These are phyloP conservation scores for Bufotes viridis DNA, from an alignment of 2,797 vertebrate species.

Conservation along the genomic window DNA sequence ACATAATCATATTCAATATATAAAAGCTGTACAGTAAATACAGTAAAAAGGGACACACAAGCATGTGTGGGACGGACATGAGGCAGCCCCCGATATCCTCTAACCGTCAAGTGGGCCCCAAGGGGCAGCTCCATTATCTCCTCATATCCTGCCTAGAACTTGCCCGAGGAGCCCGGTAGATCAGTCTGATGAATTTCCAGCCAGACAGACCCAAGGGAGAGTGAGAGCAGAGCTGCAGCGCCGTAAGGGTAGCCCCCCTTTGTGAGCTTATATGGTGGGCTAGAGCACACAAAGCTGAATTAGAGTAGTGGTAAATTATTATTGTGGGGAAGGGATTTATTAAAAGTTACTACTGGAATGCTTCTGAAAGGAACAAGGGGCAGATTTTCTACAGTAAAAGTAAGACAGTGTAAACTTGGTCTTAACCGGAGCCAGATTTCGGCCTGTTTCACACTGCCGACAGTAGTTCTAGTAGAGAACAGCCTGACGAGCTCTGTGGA, in stretches of 20 bases:
- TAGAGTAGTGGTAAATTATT: background rate
- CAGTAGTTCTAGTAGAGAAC: too few species aligned
- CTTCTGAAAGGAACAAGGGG: too few species aligned
- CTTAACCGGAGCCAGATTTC: too few species aligned
- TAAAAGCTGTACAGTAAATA: background rate
- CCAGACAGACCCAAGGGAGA: conserved; percentile 44
- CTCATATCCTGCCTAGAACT: conserved; percentile 54
- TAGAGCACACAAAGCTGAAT: background rate
- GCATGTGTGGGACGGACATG: background rate
- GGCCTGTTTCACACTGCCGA: too few species aligned
- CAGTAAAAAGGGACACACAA: conserved; percentile 36
- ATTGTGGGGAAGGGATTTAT: background rate
- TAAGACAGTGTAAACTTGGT: too few species aligned
- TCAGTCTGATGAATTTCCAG: conserved; percentile 51
- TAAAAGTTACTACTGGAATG: background rate
- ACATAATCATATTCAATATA: conserved; percentile 6
- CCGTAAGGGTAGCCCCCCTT: background rate
- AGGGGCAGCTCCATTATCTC: conserved; percentile 47
- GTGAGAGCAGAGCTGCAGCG: conserved; percentile 13
- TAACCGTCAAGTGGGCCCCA: conserved; percentile 46
- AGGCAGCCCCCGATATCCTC: conserved; percentile 40
- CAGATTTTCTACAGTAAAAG: too few species aligned
- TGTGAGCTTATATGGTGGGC: background rate
- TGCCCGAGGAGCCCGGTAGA: conserved; percentile 4
- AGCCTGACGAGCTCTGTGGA: too few species aligned